Conservation (phyloP, 2,888 invertebrate genomes). For the Sinodicranocentrus sp. region DNA sequence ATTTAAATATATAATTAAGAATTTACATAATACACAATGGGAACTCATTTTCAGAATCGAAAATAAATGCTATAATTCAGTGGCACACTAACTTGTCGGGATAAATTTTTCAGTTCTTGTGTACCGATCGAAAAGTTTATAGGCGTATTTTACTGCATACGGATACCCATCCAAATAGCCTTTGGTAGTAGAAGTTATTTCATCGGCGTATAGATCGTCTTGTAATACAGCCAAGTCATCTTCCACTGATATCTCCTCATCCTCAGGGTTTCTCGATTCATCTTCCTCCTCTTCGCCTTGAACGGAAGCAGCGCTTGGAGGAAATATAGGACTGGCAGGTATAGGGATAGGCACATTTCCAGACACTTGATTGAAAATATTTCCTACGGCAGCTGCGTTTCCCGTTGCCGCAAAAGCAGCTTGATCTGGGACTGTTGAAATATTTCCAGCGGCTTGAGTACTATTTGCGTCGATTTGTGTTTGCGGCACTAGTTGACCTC, state of each 20-base stretch:
- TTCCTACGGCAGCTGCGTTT: too few relatives aligned
- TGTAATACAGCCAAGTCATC: constrained; percentile 15
- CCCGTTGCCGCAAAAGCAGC: background rate
- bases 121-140: constrained; percentile 20
- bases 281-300: constrained; percentile 28
- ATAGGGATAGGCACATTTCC: background rate
- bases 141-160: constrained; percentile 28
- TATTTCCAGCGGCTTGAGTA: background rate
- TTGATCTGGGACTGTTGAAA: background rate
- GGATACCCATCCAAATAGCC: constrained; percentile 34
- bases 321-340: background rate
- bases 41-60: too few relatives aligned
- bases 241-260: constrained; percentile 25
- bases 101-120: constrained; percentile 24
- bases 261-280: constrained; percentile 3
- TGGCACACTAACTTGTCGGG: constrained; percentile 38
- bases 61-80: background rate
- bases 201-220: background rate
- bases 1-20: background rate
- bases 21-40: background rate
- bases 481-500: too few relatives aligned
- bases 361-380: too few relatives aligned
- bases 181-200: too few relatives aligned
- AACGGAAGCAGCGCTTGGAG: background rate
- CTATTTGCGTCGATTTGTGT: too few relatives aligned